Percentiles rank a stretch among this genome's conserved stretches.
Conservation (phyloP, 2,797 vertebrate species). For the Argentina silus region DNA sequence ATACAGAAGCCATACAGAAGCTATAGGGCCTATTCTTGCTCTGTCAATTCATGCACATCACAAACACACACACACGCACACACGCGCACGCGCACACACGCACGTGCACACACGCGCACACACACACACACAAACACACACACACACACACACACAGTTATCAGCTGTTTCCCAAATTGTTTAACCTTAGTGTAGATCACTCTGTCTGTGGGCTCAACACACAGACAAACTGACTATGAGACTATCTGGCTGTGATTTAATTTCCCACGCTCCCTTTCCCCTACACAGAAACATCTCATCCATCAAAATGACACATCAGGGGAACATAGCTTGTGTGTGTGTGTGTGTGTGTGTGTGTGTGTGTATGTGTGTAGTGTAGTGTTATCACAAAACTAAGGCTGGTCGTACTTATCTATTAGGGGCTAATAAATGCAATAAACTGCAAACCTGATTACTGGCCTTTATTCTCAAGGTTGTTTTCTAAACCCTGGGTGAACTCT, state of each 20-base stretch:
- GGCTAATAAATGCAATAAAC: not conserved
- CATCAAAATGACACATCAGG: slow-evolving; percentile 17
- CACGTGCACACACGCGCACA: not conserved
- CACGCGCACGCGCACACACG: not conserved
- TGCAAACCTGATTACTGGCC: not conserved
- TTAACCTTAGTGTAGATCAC: not conserved
- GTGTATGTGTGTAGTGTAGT: not conserved
- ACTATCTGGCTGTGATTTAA: not conserved
- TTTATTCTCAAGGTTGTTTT: too few species aligned
- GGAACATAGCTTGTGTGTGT: not conserved
- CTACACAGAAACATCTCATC: not conserved
- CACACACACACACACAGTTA: not conserved
- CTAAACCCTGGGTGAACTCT: too few species aligned
- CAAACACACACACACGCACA: not conserved
- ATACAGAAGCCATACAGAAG: too few species aligned
- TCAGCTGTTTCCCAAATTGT: not conserved
- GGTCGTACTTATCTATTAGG: not conserved
- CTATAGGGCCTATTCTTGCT: too few species aligned
- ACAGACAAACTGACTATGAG: not conserved
- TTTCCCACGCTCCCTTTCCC: slow-evolving; percentile 1
- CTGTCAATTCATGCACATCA: not conserved
- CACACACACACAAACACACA: not conserved
- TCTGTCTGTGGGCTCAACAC: not conserved
- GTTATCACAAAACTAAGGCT: not conserved
- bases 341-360: not conserved